Evolutionary conservation across 92 coral and sea anemone species (phyloP).

Genomic region (Muricea muricata): DNA sequence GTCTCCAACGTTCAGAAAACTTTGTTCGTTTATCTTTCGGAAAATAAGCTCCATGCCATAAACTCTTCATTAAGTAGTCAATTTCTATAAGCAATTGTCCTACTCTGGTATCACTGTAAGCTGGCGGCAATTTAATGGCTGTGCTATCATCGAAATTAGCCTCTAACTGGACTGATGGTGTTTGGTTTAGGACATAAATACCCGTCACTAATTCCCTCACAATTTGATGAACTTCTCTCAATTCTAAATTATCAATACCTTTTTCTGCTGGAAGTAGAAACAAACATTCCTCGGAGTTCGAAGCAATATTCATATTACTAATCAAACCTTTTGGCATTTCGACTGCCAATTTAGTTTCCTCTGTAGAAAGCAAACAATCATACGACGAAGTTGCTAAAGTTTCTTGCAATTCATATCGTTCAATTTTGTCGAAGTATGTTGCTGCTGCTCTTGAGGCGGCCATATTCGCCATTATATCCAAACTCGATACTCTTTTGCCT

Average conservation of each 20-base stretch:
- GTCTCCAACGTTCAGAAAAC: slow-evolving; percentile 98
- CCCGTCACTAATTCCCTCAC: slow-evolving; percentile 93
- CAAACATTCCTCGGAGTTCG: slow-evolving; percentile 79
- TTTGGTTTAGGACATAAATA: slow-evolving; percentile 84
- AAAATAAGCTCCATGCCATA: slow-evolving; percentile 99
- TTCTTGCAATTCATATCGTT: slow-evolving; percentile 95
- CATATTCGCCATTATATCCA: slow-evolving; percentile 77
- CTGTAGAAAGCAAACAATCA: slow-evolving; percentile 95
- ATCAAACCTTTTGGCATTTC: slow-evolving; percentile 94
- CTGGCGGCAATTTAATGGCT: slow-evolving; percentile 93
- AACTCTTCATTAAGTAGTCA: slow-evolving; percentile 96
- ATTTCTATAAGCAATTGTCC: slow-evolving; percentile 92
- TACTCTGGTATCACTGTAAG: slow-evolving; percentile 91
- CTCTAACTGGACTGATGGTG: slow-evolving; percentile 90
- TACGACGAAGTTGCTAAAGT: slow-evolving; percentile 83
- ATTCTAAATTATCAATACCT: slow-evolving; percentile 78
- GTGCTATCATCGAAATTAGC: slow-evolving; percentile 92
- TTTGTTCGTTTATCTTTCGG: slow-evolving; percentile 95
- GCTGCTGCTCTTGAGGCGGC: slow-evolving; percentile 92
- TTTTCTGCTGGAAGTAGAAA: slow-evolving; percentile 86
- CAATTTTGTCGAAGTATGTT: slow-evolving; percentile 96
- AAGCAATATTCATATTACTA: slow-evolving; percentile 83
- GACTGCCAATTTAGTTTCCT: slow-evolving; percentile 85
- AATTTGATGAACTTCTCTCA: slow-evolving; percentile 96
- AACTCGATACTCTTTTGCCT: not conserved